Evolutionary conservation across 2,888 invertebrate genomes (phyloP).

Genomic region (Acronicta aceris): DNA sequence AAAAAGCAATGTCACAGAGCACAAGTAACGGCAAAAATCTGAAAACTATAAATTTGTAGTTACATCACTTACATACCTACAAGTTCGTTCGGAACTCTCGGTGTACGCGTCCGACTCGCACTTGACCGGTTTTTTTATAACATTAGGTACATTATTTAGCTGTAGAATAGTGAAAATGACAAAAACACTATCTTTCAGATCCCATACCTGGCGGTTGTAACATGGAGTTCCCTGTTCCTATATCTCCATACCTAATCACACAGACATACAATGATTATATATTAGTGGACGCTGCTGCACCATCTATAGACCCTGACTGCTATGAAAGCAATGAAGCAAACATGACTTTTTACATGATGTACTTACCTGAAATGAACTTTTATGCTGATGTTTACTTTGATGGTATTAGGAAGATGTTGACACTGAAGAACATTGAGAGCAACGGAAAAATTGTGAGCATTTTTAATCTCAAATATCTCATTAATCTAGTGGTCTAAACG

Average conservation of each 20-base stretch:
- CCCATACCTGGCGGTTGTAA: slow-evolving; percentile 95
- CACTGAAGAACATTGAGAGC: slow-evolving; percentile 83
- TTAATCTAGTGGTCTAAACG: too few species aligned
- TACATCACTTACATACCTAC: too few species aligned
- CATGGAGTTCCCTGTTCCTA: slow-evolving; percentile 90
- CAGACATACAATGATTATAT: slow-evolving; percentile 77
- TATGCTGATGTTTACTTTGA: slow-evolving; percentile 89
- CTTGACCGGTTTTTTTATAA: too few species aligned
- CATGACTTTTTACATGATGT: slow-evolving; percentile 89
- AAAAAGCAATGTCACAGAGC: too few species aligned
- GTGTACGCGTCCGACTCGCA: too few species aligned
- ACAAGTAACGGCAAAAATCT: too few species aligned
- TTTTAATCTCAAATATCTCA: too few species aligned
- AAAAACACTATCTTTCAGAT: slow-evolving; percentile 82
- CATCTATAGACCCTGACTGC: slow-evolving; percentile 75
- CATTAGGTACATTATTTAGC: too few species aligned
- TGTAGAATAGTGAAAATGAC: not conserved
- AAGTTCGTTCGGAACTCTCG: too few species aligned
- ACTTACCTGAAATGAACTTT: slow-evolving; percentile 89
- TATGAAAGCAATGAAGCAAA: not conserved
- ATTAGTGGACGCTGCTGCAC: slow-evolving; percentile 87
- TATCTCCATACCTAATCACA: slow-evolving; percentile 89
- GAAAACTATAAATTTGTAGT: too few species aligned
- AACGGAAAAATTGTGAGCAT: slow-evolving; percentile 88
- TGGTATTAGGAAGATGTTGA: slow-evolving; percentile 90